These are phyloP conservation scores for Crotalus tigris DNA, from an alignment of 2,113 vertebrate genomes.

Conservation along the genomic window DNA sequence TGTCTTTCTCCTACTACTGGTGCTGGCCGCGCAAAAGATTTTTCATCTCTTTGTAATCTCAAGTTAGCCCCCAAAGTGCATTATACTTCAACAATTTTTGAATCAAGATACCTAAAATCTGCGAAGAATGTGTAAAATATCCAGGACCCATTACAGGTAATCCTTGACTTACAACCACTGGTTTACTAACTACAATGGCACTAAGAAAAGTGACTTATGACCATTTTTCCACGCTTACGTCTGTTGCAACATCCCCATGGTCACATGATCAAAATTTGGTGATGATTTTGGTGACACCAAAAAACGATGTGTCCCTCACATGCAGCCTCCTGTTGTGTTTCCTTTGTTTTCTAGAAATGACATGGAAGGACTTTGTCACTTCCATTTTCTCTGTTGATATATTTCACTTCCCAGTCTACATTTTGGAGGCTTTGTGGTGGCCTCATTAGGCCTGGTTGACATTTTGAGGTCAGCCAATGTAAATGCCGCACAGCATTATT, in stretches of 20 bases:
- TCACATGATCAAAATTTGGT: not conserved
- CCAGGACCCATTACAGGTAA: not conserved
- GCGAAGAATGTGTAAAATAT: not conserved
- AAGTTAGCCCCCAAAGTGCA: not conserved
- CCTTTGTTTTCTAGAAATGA: not conserved
- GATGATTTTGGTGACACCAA: not conserved
- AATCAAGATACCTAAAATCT: not conserved
- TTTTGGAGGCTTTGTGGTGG: not conserved
- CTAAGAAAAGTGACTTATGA: not conserved
- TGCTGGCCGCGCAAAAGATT: not conserved
- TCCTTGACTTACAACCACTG: not conserved
- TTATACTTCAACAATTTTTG: not conserved
- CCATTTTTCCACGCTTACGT: not conserved
- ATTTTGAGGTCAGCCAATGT: not conserved
- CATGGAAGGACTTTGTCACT: not conserved
- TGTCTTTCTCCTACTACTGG: not conserved
- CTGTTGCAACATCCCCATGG: not conserved
- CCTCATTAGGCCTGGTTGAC: not conserved
- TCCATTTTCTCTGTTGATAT: not conserved
- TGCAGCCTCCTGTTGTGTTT: not conserved
- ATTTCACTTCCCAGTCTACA: not conserved
- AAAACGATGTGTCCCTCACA: not conserved
- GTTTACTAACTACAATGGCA: not conserved
- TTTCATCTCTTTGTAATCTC: not conserved
- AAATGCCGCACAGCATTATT: not conserved